These are phyloP conservation scores for Stercorarius parasiticus DNA, from an alignment of 2,113 vertebrate species.

Conservation along the genomic window DNA sequence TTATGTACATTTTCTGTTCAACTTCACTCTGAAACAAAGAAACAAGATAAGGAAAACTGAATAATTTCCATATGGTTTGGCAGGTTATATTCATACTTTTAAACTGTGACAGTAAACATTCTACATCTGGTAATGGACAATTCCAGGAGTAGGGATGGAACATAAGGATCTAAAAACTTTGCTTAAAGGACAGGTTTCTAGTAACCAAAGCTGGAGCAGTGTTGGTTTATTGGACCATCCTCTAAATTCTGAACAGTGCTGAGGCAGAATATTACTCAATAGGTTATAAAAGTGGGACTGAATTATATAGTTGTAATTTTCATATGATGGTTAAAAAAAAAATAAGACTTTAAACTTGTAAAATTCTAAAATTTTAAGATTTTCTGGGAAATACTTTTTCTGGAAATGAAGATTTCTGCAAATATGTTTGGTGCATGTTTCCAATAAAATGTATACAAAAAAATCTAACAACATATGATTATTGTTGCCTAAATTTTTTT, in stretches of 20 bases:
- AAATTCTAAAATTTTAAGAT: background rate
- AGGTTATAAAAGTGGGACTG: background rate
- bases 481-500: background rate
- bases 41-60: background rate
- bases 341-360: background rate
- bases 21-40: background rate
- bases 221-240: background rate
- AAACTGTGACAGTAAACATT: background rate
- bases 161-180: background rate
- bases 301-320: background rate
- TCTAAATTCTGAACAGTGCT: background rate
- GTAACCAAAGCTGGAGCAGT: background rate
- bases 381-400: background rate
- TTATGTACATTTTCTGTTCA: background rate
- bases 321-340: background rate
- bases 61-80: background rate
- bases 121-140: background rate
- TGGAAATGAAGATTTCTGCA: background rate
- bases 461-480: background rate
- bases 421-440: background rate
- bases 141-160: background rate
- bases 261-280: background rate
- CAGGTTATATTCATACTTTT: background rate
- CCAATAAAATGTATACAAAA: background rate
- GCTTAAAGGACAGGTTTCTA: background rate